Conservation (phyloP, 2,797 vertebrate species). For the Xiphorhynchus erythropygius region DNA sequence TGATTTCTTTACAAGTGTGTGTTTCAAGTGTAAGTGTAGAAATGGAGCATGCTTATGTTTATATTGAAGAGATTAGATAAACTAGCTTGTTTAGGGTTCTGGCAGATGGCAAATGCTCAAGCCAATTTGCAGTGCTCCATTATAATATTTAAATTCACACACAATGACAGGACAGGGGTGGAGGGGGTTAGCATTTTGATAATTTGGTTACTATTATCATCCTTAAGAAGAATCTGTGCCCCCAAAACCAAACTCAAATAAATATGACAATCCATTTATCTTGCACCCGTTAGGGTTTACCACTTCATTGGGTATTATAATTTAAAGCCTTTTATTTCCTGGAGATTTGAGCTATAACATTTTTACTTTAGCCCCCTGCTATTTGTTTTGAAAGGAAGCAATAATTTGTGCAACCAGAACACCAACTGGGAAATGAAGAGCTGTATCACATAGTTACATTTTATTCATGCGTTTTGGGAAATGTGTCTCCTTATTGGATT, state of each 20-base stretch:
- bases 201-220: conserved; percentile 84
- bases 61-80: conserved; percentile 90
- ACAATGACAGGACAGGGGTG: conserved; percentile 79
- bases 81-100: conserved; percentile 88
- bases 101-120: conserved; percentile 89
- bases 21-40: conserved; percentile 82
- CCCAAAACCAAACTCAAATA: conserved; percentile 77
- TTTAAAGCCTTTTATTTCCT: conserved; percentile 87
- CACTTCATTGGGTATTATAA: conserved; percentile 87
- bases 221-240: conserved; percentile 74
- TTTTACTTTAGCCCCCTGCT: conserved; percentile 83
- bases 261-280: conserved; percentile 84
- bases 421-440: conserved; percentile 74
- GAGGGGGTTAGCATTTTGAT: conserved; percentile 80
- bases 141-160: conserved; percentile 83
- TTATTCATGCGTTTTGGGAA: conserved; percentile 64
- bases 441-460: conserved; percentile 72
- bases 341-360: conserved; percentile 83
- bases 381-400: conserved; percentile 83
- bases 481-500: conserved; percentile 63
- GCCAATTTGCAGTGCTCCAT: conserved; percentile 85
- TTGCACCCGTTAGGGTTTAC: conserved; percentile 83
- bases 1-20: conserved; percentile 68
- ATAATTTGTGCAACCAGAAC: conserved; percentile 81
- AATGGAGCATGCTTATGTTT: conserved; percentile 89